These are phyloP conservation scores for Leptinotarsa texana DNA, from an alignment of 1,140 invertebrate species.

Conservation along the genomic window DNA sequence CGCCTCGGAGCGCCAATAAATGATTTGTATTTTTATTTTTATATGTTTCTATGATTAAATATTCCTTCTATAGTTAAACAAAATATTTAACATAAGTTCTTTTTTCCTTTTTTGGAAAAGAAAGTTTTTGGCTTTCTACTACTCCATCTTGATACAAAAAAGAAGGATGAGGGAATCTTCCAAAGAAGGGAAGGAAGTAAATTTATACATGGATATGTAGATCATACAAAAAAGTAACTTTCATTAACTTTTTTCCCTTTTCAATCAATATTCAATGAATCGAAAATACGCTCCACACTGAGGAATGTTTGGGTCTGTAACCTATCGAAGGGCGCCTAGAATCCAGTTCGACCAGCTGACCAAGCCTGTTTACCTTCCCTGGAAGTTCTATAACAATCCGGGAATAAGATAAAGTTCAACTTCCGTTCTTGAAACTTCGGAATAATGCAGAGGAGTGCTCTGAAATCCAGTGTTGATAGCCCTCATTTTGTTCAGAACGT, in stretches of 20 bases:
- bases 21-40: too few species aligned
- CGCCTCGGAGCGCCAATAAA: too few species aligned
- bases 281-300: neutral
- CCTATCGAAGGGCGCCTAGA: neutral
- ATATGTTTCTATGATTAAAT: too few species aligned
- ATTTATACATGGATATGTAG: too few species aligned
- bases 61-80: too few species aligned
- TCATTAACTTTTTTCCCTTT: neutral
- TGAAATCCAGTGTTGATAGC: neutral
- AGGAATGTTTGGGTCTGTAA: neutral
- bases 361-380: neutral
- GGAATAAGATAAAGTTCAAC: conserved; percentile 1
- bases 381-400: neutral
- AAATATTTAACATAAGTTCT: neutral
- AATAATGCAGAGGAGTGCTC: neutral
- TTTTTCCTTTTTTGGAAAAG: too few species aligned
- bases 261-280: neutral
- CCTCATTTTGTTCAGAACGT: neutral
- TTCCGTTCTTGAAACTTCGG: neutral
- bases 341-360: neutral
- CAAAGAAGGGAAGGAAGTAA: too few species aligned
- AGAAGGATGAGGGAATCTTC: too few species aligned
- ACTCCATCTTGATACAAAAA: too few species aligned
- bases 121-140: too few species aligned
- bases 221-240: too few species aligned